Conservation (phyloP, 2,113 vertebrate genomes). For the Indri indri region DNA sequence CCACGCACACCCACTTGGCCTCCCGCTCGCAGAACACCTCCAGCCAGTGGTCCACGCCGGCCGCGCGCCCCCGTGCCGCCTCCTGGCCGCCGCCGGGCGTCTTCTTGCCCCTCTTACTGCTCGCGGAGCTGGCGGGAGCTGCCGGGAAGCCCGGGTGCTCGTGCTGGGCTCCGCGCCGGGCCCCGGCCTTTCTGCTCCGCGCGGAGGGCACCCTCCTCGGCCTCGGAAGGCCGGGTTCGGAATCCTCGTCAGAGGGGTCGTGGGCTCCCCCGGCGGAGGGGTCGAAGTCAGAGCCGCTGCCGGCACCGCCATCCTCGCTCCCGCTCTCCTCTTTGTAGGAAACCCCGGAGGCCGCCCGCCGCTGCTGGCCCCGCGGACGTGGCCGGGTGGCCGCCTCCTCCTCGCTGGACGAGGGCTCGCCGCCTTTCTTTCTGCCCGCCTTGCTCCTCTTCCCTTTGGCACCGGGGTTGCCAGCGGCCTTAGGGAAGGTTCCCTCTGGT, state of each 20-base stretch:
- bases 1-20: no score
- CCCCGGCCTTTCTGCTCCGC: background rate
- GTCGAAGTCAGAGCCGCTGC: slow-evolving; percentile 85
- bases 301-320: slow-evolving; percentile 75
- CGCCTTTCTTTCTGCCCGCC: background rate
- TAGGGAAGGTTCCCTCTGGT: background rate
- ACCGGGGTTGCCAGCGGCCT: background rate
- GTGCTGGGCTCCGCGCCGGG: slow-evolving; percentile 64
- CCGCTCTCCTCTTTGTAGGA: slow-evolving; percentile 93
- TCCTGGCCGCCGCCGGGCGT: no score
- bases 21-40: no score
- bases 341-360: slow-evolving; percentile 89
- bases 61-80: no score
- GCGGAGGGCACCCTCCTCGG: background rate
- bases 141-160: no score
- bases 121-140: no score
- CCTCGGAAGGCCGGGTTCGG: slow-evolving; percentile 61
- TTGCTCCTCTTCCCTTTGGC: slow-evolving; percentile 10
- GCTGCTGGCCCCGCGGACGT: slow-evolving; percentile 84
- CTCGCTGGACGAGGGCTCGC: slow-evolving; percentile 7
- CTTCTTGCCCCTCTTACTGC: no score
- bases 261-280: slow-evolving; percentile 81
- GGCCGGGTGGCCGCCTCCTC: background rate
- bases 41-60: no score
- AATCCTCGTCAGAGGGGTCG: slow-evolving; percentile 81